Percentiles rank a stretch among this genome's conserved stretches.
Conservation (phyloP, 2,113 vertebrate genomes). For the Pungitius pungitius region DNA sequence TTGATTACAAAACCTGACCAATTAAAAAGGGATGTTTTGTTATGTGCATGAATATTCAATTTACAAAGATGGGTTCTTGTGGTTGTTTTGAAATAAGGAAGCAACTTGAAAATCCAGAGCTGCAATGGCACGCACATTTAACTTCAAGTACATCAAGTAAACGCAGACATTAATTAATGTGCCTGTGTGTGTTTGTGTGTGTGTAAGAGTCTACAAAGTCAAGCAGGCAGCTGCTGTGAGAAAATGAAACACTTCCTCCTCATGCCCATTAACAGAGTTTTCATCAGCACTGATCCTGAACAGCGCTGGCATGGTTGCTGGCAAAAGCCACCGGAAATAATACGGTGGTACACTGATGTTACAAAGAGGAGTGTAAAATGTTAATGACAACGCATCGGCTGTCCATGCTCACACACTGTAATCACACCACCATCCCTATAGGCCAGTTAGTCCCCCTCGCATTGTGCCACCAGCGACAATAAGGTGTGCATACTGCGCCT, state of each 20-base stretch:
- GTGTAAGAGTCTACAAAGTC: slow-evolving; percentile 32
- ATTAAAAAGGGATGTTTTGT: neutral
- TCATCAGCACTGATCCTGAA: slow-evolving; percentile 64
- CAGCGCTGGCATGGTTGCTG: slow-evolving; percentile 50
- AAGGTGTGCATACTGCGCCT: slow-evolving; percentile 7
- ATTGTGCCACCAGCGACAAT: neutral
- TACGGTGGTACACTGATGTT: slow-evolving; percentile 42
- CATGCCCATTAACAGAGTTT: slow-evolving; percentile 57
- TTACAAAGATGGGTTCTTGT: neutral
- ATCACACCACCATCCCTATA: slow-evolving; percentile 51
- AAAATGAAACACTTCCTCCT: slow-evolving; percentile 54
- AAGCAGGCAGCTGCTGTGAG: slow-evolving; percentile 56
- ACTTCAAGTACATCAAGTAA: slow-evolving; percentile 53
- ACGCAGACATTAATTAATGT: slow-evolving; percentile 60
- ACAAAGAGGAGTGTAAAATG: slow-evolving; percentile 66
- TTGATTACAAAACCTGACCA: neutral
- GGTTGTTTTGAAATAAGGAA: slow-evolving; percentile 17
- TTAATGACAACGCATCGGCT: slow-evolving; percentile 60
- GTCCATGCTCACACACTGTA: slow-evolving; percentile 56
- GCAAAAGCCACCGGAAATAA: slow-evolving; percentile 39
- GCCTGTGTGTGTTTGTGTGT: slow-evolving; percentile 6
- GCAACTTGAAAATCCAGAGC: slow-evolving; percentile 18
- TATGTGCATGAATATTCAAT: neutral
- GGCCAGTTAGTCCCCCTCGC: slow-evolving; percentile 34
- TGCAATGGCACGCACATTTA: slow-evolving; percentile 41